These are phyloP conservation scores for Riparia riparia DNA, from an alignment of 2,113 vertebrate species.

Conservation along the genomic window DNA sequence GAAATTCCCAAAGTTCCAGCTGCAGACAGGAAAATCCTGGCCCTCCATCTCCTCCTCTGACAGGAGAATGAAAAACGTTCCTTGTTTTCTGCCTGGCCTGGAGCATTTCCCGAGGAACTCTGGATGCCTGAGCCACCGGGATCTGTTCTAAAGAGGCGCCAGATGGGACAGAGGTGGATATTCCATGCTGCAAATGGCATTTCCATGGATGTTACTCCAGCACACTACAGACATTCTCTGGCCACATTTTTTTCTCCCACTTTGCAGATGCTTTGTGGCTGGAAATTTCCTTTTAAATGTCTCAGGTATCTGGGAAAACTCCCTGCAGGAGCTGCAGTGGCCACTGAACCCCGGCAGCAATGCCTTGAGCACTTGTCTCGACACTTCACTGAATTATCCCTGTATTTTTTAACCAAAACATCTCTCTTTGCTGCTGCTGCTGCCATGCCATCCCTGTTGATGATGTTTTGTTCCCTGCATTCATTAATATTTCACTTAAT, in stretches of 20 bases:
- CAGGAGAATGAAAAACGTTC: not conserved
- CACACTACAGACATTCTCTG: not conserved
- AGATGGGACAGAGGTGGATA: not conserved
- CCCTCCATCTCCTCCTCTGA: not conserved
- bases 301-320: not conserved
- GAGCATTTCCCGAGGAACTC: not conserved
- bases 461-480: not conserved
- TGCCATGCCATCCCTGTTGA: not conserved
- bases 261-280: not conserved
- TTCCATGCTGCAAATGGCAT: not conserved
- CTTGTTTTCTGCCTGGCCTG: not conserved
- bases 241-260: too few relatives aligned
- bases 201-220: not conserved
- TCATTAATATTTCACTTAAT: not conserved
- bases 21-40: not conserved
- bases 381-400: not conserved
- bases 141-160: not conserved
- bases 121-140: rapidly evolving
- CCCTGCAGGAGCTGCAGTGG: not conserved
- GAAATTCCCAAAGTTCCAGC: not conserved
- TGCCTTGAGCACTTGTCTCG: not conserved
- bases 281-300: not conserved
- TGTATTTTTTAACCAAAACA: not conserved
- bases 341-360: not conserved
- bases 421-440: not conserved